Base-by-base conservation (phyloP, 2,797 vertebrate genomes). In the Botia almorhae region DNA sequence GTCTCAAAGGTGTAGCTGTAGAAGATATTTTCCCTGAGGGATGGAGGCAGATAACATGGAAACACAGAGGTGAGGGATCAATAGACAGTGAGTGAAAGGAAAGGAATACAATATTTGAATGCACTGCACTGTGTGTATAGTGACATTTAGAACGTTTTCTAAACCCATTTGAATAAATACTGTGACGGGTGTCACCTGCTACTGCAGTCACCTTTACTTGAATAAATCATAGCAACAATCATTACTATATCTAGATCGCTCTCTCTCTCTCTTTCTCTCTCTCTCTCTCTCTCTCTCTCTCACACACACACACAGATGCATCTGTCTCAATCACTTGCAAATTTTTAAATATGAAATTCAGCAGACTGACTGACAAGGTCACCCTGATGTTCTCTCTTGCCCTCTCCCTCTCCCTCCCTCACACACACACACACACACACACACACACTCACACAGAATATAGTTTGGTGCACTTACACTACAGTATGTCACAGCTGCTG, bases 341-440 rank as follows among this genome's bases (percentile, higher is more conserved):
- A 76, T 74, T 64, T 46, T 48, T 10, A 29, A 70, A 26, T 3
- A 70, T 33, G 67, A 51, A 65, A 39, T 63, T 69, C 19, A 36
- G 21, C 0, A 26, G 33, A 75, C n/a, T 46, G 17, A 26, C 23
- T 26, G 46, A 48, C 58, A 84, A 83, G 76, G 82, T 83, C 81
- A 82, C 65, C 2, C 64, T 83, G 56, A 26, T 2, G 2, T 2
- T 26, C 23, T 26, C 23, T 26, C 23, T 17, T 58, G 43, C 68
- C 39, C 56, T 75, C 60, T 69, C 69, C n/a, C 39, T 46, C 73
- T 29, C 23, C 2, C 23, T 26, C 23, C 2, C 23, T 26, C 23
- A 26, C 23, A 26, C 23, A 26, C 23, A 26, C 23, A 26, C 23
- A 1, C 23, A 26, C 23, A 26, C 23, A 26, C 23, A 26, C 23